Evolutionary conservation across 2,888 invertebrate species (phyloP).

Genomic region (Choreutis nemorana): DNA sequence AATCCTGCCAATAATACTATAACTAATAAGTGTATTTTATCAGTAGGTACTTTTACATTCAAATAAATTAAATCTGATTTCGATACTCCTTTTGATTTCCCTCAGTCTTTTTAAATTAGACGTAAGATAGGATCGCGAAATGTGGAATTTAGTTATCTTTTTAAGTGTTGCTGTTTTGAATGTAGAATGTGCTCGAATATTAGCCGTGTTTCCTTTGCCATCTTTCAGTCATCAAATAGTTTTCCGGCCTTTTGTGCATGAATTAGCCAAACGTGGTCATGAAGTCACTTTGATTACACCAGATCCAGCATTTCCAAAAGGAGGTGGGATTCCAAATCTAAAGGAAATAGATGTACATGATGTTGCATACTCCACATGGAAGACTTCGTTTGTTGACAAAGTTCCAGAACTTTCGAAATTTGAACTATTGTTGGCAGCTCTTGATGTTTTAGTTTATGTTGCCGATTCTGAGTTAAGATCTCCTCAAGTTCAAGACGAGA

Average conservation of each 20-base stretch:
- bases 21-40: too few species aligned
- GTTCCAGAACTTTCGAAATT: too few species aligned
- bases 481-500: not conserved
- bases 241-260: conserved; percentile 26
- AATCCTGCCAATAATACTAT: too few species aligned
- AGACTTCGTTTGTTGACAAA: too few species aligned
- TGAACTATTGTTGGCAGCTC: too few species aligned
- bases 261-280: conserved; percentile 34
- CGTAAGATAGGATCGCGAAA: too few species aligned
- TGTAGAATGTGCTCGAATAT: conserved; percentile 4
- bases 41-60: too few species aligned
- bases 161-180: too few species aligned
- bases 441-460: not conserved
- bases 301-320: conserved; percentile 23
- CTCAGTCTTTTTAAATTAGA: too few species aligned
- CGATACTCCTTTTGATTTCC: too few species aligned
- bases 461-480: not conserved
- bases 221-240: conserved; percentile 27
- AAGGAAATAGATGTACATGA: conserved; percentile 32
- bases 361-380: conserved; percentile 23
- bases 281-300: conserved; percentile 33
- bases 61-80: too few species aligned
- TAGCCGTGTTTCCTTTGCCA: conserved; percentile 6
- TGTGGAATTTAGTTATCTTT: too few species aligned
- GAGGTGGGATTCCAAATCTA: conserved; percentile 23